Percentiles rank a stretch among this genome's conserved stretches.
phyloP scores from a whole-genome alignment of 1,140 invertebrate species.

The Popillia japonica region DNA sequence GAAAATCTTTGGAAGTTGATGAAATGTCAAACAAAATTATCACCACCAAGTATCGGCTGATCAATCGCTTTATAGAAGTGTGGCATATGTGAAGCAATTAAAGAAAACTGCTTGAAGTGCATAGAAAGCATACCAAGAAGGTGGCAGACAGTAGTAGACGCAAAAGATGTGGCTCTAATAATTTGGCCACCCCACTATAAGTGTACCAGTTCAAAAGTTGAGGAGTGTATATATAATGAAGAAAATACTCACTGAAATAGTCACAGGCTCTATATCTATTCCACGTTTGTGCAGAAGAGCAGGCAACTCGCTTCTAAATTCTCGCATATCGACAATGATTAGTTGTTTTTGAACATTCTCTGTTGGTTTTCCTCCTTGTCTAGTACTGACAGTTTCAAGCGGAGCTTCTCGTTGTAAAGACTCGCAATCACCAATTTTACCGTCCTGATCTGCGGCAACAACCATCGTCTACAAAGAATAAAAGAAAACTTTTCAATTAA shows the following conservation, averaged over 20 bases:
- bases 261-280: conserved; percentile 92
- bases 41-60: too few relatives aligned
- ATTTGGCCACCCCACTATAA: too few relatives aligned
- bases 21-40: too few relatives aligned
- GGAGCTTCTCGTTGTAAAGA: conserved; percentile 65
- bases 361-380: conserved; percentile 69
- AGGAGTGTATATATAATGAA: too few relatives aligned
- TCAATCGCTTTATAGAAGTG: too few relatives aligned
- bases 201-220: too few relatives aligned
- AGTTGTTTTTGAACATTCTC: conserved; percentile 60
- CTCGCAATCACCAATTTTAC: conserved; percentile 77
- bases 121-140: too few relatives aligned
- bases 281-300: conserved; percentile 92
- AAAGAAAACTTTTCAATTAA: neutral
- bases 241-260: conserved; percentile 74
- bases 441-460: conserved; percentile 89
- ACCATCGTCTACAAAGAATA: conserved; percentile 79
- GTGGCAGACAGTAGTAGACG: too few relatives aligned
- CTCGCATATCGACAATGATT: conserved; percentile 97
- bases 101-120: too few relatives aligned
- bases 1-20: too few relatives aligned
- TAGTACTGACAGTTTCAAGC: conserved; percentile 64
- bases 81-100: too few relatives aligned
- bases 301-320: conserved; percentile 97
- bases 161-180: too few relatives aligned